A percentile compares a stretch with the other conserved stretches of the same genome.
Evolutionary conservation across 2,888 invertebrate genomes (phyloP).

Genomic region (Epinotia ramella): DNA sequence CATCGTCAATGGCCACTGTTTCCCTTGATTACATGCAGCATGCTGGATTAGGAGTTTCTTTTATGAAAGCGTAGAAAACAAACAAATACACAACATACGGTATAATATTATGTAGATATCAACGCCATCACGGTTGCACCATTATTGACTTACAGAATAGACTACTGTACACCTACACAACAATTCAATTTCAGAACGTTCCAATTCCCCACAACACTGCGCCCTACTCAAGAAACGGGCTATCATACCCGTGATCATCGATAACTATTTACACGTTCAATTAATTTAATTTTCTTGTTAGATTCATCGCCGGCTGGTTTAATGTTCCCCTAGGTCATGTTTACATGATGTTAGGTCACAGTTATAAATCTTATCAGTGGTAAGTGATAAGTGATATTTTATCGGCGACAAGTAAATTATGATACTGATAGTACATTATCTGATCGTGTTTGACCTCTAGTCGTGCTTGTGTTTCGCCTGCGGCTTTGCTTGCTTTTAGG

Average conservation of each 20-base stretch:
- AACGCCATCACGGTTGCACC: not conserved
- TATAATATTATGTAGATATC: not conserved
- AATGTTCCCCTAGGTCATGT: slow-evolving; percentile 26
- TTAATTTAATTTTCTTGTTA: slow-evolving; percentile 1
- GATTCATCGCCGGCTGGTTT: slow-evolving; percentile 10
- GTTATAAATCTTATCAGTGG: slow-evolving; percentile 24
- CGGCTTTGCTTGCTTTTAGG: slow-evolving; percentile 1
- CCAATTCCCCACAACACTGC: not conserved
- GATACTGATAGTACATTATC: slow-evolving; percentile 13
- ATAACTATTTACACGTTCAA: slow-evolving; percentile 13
- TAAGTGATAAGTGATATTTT: slow-evolving; percentile 5
- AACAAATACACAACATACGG: not conserved
- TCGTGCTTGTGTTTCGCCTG: not conserved
- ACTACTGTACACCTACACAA: not conserved
- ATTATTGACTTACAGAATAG: not conserved
- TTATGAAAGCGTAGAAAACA: too few species aligned
- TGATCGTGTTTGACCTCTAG: slow-evolving; percentile 20
- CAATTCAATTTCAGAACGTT: not conserved
- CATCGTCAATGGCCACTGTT: too few species aligned
- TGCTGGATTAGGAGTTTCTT: too few species aligned
- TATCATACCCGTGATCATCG: slow-evolving; percentile 7
- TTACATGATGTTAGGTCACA: slow-evolving; percentile 19
- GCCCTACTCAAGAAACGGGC: not conserved
- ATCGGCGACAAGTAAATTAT: slow-evolving; percentile 20
- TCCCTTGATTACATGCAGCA: too few species aligned